Conservation (phyloP, 2,113 vertebrate species). For the Datnioides undecimradiatus region DNA sequence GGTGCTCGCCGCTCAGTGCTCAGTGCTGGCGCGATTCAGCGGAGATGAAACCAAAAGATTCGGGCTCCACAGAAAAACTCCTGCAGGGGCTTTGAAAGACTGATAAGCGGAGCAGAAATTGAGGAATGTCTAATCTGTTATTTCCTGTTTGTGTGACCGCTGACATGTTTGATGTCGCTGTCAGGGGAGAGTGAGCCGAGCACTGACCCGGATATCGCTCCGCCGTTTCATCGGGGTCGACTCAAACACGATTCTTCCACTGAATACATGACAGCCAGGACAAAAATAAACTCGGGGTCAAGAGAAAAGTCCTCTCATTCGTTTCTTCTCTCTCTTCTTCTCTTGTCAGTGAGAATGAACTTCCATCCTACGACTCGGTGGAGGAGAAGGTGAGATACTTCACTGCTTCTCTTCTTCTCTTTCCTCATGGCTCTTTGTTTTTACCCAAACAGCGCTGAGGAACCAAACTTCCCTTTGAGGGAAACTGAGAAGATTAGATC, state of each 20-base stretch:
- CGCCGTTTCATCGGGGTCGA: slow-evolving; percentile 17
- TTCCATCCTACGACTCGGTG: slow-evolving; percentile 81
- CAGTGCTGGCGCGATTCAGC: not conserved
- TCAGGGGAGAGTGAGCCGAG: slow-evolving; percentile 11
- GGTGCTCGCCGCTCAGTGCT: no score
- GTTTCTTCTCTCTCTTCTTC: not conserved
- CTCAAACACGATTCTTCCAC: not conserved
- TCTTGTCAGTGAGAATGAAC: slow-evolving; percentile 78
- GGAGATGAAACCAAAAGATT: slow-evolving; percentile 13
- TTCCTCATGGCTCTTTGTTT: not conserved
- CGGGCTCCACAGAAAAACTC: not conserved
- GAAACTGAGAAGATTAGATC: not conserved
- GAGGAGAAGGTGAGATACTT: slow-evolving; percentile 83
- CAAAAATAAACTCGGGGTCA: slow-evolving; percentile 1
- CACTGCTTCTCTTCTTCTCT: not conserved
- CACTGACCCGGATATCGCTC: slow-evolving; percentile 20
- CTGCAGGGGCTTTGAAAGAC: not conserved
- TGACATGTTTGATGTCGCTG: slow-evolving; percentile 46
- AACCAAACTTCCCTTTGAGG: not conserved
- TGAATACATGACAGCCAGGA: not conserved
- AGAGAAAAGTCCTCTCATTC: not conserved
- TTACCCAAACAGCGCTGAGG: not conserved
- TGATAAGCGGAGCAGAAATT: slow-evolving; percentile 39
- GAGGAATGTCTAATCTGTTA: slow-evolving; percentile 58
- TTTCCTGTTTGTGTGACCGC: slow-evolving; percentile 76